Conservation (phyloP, 2,113 vertebrate species). For the Lichenostomus cassidix region DNA sequence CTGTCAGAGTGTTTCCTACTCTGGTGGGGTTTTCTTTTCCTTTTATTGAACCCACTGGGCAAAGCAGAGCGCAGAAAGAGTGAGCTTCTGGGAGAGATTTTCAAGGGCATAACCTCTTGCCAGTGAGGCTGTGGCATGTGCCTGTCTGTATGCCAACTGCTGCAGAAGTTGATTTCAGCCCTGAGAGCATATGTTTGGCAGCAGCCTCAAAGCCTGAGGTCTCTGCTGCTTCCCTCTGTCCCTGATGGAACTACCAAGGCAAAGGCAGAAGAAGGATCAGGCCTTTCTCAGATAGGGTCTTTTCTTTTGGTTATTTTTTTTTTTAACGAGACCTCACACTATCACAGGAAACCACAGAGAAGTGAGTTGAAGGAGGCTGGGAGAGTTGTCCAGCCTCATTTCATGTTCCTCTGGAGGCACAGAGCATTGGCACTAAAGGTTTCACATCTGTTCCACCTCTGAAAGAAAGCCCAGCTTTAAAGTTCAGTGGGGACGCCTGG, state of each 20-base stretch:
- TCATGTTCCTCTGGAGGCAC: fast-evolving
- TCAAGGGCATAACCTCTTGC: background rate
- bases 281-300: background rate
- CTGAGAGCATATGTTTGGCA: background rate
- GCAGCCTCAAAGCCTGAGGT: background rate
- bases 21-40: background rate
- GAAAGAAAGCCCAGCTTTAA: background rate
- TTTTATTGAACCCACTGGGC: background rate
- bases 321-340: background rate
- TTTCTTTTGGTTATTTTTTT: background rate
- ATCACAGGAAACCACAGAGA: background rate
- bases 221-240: background rate
- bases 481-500: background rate
- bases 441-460: background rate
- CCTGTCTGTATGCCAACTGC: background rate
- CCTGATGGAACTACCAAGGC: background rate
- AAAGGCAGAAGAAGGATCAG: background rate
- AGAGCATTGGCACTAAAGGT: background rate
- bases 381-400: background rate
- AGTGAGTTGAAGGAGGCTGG: background rate
- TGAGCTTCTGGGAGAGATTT: background rate
- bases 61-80: background rate
- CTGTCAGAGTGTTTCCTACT: background rate
- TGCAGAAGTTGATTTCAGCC: background rate
- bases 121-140: background rate